Conservation (phyloP, 1,140 invertebrate genomes). For the Piezodorus guildinii region DNA sequence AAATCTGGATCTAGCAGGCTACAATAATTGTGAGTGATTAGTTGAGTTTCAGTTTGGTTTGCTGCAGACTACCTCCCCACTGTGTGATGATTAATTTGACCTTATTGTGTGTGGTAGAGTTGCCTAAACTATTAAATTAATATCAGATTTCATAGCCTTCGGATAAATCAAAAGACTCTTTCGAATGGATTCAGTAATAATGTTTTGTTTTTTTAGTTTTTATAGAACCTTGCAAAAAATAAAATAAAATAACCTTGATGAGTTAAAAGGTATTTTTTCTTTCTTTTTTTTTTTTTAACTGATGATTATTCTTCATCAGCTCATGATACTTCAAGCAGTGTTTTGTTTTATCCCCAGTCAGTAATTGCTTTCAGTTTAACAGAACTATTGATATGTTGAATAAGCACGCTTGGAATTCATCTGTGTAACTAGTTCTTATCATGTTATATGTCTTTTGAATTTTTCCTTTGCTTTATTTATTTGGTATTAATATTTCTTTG, state of each 20-base stretch:
- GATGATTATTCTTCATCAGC: not conserved
- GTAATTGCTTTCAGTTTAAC: no score
- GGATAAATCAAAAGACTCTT: conserved; percentile 14
- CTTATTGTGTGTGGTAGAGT: conserved; percentile 5
- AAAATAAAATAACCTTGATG: no score
- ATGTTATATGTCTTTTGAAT: no score
- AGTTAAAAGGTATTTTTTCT: no score
- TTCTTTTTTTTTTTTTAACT: not conserved
- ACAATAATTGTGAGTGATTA: conserved; percentile 3
- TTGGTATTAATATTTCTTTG: no score
- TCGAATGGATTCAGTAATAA: not conserved
- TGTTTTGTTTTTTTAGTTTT: no score
- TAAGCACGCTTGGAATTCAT: no score
- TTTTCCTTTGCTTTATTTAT: no score
- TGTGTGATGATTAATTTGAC: conserved; percentile 9
- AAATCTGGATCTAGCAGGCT: not conserved
- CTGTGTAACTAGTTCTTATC: no score
- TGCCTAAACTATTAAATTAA: conserved; percentile 1
- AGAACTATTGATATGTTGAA: no score
- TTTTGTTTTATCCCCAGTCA: conserved; percentile 10
- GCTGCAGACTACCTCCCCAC: conserved; percentile 2
- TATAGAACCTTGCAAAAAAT: no score
- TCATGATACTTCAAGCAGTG: not conserved
- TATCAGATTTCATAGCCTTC: not conserved
- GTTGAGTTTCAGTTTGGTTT: conserved; percentile 1